Base-by-base conservation (phyloP, 2,113 vertebrate genomes). In the Cyprinodon brontotheroides region DNA sequence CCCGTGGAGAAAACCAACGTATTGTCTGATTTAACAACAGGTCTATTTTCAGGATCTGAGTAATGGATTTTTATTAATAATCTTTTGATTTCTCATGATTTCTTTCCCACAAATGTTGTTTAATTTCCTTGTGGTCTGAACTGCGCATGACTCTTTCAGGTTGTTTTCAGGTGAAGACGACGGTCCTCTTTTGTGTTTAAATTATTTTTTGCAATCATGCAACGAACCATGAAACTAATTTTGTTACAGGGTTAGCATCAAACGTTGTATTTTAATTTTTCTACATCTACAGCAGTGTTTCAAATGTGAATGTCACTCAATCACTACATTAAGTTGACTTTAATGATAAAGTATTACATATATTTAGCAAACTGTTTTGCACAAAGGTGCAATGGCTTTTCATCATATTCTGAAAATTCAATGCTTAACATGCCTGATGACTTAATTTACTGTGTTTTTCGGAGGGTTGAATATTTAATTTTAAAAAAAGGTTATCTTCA, bases 11-110 rank as follows among this genome's bases (percentile, higher is more conserved):
- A 74, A 83, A 88, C 89, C 85, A 90, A 85, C 68, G 41, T 78
- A 38, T 70, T 72, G 36, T 74, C 69, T 76, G 74, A 79, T 79
- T 87, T 77, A 79, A 79, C 72, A 81, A 80, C 75, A 72, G 77
- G 85, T 93, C 79, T 90, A 77, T 93, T 94, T 57, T 88, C 92
- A 93, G 92, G 89, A 83, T 80, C 77, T 65, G 66, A 65, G 86
- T 74, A 75, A 74, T 85, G 91, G 88, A 89, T 89, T 89, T 86
- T 53, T 79, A 87, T 87, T 68, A 80, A 83, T 85, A 72, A 70
- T 84, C 85, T 90, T 90, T 89, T 65, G 76, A 39, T 85, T 91
- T 87, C 60, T 89, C 87, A 89, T 88, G 78, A 90, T 90, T 89
- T 75, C 13, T 89, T 89, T 85, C 63, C 91, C 87, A 87, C 88